Base-by-base conservation (phyloP, 2,797 vertebrate species). In the Acrocephalus scirpaceus region DNA sequence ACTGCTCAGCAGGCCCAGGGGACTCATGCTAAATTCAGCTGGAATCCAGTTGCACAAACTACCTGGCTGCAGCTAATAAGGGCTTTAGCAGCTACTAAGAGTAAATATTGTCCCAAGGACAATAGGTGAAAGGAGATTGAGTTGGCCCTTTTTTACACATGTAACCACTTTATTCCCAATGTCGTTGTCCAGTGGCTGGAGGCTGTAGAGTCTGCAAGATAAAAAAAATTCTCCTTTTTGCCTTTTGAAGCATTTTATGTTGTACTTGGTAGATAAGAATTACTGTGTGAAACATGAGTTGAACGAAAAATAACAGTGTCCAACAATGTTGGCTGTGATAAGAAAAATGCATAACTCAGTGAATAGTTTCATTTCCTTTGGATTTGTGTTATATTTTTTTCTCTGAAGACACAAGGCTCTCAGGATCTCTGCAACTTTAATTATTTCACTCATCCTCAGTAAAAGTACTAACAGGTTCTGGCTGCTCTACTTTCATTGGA, bases 401-500 rank as follows among this genome's bases (percentile, higher is more conserved):
- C 65, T 48, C 75, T 86, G 65, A 85, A 77, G 53, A 61, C 6
- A 6, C 26, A 32, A 79, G 50, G 26, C 61, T 89, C 70, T 91
- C 78, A n/a, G 72, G 88, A 44, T 82, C 47, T 83, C 36, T 67
- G 70, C 84, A 77, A 61, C 57, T 74, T 71, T 54, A 94, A 88
- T 90, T 90, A 80, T 86, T 94, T 94, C 69, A 74, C 69, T 92
- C 54, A 86, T 90, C 50, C n/a, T 80, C 57, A 62, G 50, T 89
- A 91, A 74, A 29, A 85, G 69, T 58, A 48, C 69, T 95, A 91
- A 92, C 75, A 93, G 61, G 79, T 91, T 83, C 90, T 93, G 82
- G 89, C 75, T 91, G 77, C 85, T 92, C 79, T 90, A 27, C 95
- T 91, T 94, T 94, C 82, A 92, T 96, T 95, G 91, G 81, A 74